A percentile compares a stretch with the other conserved stretches of the same genome.
These are phyloP conservation scores for Heterotis niloticus DNA, from an alignment of 2,113 vertebrate genomes.

Conservation along the genomic window DNA sequence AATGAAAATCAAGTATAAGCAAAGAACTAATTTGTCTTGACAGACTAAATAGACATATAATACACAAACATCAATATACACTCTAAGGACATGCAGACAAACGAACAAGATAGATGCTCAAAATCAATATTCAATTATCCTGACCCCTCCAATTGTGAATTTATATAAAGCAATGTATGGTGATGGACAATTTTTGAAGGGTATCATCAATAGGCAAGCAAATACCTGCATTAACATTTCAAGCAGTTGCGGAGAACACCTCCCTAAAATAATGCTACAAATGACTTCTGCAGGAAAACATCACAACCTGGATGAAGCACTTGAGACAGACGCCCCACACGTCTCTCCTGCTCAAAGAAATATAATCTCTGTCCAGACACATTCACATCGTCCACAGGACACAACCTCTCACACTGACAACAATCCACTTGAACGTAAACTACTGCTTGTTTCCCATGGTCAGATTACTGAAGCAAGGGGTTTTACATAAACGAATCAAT, in stretches of 20 bases:
- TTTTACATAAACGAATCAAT: conserved; percentile 4
- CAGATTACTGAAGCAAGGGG: neutral
- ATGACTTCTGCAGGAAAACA: neutral
- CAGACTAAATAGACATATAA: neutral
- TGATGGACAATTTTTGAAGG: neutral
- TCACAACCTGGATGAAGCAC: conserved; percentile 9
- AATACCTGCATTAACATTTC: neutral
- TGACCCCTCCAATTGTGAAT: neutral
- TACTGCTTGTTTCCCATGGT: too few species aligned
- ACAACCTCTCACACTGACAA: neutral
- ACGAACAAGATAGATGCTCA: neutral
- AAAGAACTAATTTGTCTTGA: neutral
- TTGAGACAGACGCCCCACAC: neutral
- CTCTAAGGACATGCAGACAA: neutral
- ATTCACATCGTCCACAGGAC: neutral
- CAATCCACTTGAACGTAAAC: neutral
- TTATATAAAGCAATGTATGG: neutral
- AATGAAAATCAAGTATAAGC: neutral
- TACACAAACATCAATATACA: neutral
- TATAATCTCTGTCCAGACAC: neutral
- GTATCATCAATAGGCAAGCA: neutral
- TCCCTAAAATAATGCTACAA: neutral
- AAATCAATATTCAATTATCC: neutral
- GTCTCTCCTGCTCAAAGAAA: neutral
- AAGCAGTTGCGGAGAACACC: neutral